Base-by-base conservation (phyloP, 2,888 invertebrate genomes). In the Diarsia mendica region DNA sequence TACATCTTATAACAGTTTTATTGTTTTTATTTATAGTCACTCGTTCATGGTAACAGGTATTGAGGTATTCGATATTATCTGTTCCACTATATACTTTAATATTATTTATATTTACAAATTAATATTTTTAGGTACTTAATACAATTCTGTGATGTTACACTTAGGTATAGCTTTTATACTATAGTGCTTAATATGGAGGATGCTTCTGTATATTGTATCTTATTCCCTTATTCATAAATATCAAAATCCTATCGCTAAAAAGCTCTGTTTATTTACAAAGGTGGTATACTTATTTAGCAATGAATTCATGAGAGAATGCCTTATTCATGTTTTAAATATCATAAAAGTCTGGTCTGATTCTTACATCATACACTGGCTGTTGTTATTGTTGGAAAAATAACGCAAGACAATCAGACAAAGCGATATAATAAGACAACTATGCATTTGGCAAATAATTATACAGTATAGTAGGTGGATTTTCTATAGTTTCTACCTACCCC, bases 21-120 rank as follows among this genome's bases (percentile, higher is more conserved):
- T 78, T 79, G 78, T 72, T 79, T 79, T 67, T 68, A 49, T 79
- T 72, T 71, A 46, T 23, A 78, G 58, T 84, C 75, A 80, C 72
- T 77, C 67, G 71, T 77, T 77, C 75, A 79, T 88, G 88, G 88
- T 88, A 88, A 88, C 88, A 87, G 85, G 71, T 84, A 85, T 78
- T 88, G 88, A 88, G 88, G 88, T 88, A 88, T 84, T 87, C 83
- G 80, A 77, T 84, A 86, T 83, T 80, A 85, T 80, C 80, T 88
- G 88, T 88, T 88, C 87, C 87, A 88, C 87, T 80, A 77, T 68
- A 71, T 67, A 71, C 2, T 61, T 80, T 80, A 80, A 61, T 72
- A 70, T 75, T 80, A 66, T 75, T 66, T 75, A n/a, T 85, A 87
- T 87, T 85, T 87, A 87, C 85, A 87, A 85, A 78, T 80, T 63